Conservation (phyloP, 2,797 vertebrate species). For the Bradypodion ventrale region DNA sequence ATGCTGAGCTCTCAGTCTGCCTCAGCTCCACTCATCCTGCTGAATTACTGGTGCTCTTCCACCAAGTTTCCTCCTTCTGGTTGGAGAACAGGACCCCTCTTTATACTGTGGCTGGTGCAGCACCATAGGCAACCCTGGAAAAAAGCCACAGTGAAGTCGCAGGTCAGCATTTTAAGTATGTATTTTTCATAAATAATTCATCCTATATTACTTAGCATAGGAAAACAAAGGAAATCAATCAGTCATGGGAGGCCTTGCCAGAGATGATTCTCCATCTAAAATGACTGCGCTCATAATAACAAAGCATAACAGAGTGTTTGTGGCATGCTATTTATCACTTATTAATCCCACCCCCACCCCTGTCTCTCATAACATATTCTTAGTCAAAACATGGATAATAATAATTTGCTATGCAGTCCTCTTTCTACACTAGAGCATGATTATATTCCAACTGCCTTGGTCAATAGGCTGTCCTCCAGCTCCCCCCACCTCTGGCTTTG, state of each 20-base stretch:
- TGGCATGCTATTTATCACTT: slow-evolving; percentile 63
- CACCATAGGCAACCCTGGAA: background rate
- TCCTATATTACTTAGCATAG: slow-evolving; percentile 50
- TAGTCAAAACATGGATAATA: slow-evolving; percentile 65
- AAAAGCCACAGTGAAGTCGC: slow-evolving; percentile 14
- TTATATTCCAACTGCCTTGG: slow-evolving; percentile 64
- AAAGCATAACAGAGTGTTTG: slow-evolving; percentile 37
- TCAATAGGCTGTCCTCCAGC: slow-evolving; percentile 40
- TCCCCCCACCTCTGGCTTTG: background rate
- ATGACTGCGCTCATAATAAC: slow-evolving; percentile 36
- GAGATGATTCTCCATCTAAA: slow-evolving; percentile 38
- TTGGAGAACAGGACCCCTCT: background rate
- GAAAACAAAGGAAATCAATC: slow-evolving; percentile 52
- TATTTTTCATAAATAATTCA: slow-evolving; percentile 65
- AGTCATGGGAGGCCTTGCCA: slow-evolving; percentile 6
- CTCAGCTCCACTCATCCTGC: background rate
- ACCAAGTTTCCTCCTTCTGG: background rate
- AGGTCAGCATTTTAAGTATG: slow-evolving; percentile 41
- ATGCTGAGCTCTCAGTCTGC: background rate
- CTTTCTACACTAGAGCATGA: slow-evolving; percentile 58
- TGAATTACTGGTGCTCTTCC: background rate
- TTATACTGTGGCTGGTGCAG: background rate
- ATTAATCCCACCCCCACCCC: slow-evolving; percentile 50
- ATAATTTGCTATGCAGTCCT: slow-evolving; percentile 53
- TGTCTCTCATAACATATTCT: slow-evolving; percentile 48